Base-by-base conservation (phyloP, 2,113 vertebrate genomes). In the Tachycineta bicolor region DNA sequence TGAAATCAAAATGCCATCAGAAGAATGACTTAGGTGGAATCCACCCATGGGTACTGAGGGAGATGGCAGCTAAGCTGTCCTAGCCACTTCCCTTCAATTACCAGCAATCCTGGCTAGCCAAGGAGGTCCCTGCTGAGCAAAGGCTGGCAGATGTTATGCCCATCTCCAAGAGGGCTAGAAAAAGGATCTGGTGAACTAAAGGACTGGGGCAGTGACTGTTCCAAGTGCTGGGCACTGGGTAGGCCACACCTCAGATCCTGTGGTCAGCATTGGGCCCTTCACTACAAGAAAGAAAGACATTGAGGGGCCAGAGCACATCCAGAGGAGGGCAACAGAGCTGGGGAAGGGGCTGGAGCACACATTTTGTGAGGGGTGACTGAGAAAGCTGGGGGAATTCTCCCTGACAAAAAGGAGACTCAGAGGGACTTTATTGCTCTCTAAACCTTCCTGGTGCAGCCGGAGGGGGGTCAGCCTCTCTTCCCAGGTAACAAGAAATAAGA, bases 401-500 rank as follows among this genome's bases (percentile, higher is more conserved):
- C 17, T 11, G 18, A 25, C 4, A 8, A 34, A 53, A 31, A 62
- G 21, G 25, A 83, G 41, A 39, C 17, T 43, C 17, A 3, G 13
- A 43, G 14, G 8, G 5, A 34, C 8, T 10, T 31, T 5, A 56
- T 2, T 21, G 7, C 10, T 34, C 47, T 49, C 29, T 11, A 26
- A 28, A 62, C 15, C 11, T 26, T 14, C 24, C 24, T 34, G 24
- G 5, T 11, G 14, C 7, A 55, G 25, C 4, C 17, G 3, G 8
- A 10, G 0, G 0, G 14, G 24, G 10, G 1, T 47, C 0, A 0
- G 29, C 10, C 11, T 55, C 39, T 82, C 39, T 59, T 76, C 21
- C n/a, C 11, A 62, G 23, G 14, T 26, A 26, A 62, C 13, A 62
- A 76, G 11, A 46, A 60, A 53, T 3, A 68, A 20, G 17, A 55